Evolutionary conservation across 1,140 invertebrate species (phyloP).

Genomic region (Drosophila mojavensis): DNA sequence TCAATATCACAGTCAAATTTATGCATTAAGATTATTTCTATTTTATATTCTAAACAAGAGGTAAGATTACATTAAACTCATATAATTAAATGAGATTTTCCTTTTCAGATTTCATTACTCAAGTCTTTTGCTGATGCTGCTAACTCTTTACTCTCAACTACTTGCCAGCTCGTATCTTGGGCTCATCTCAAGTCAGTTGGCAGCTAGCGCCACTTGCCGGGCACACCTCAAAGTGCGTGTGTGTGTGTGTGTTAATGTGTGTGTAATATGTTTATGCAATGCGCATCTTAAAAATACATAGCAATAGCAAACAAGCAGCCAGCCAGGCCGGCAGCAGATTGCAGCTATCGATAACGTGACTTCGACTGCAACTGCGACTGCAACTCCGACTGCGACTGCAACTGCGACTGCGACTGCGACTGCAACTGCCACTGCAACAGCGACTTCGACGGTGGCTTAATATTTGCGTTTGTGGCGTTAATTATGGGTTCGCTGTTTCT

Average conservation of each 20-base stretch:
- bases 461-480: constrained; percentile 82
- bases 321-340: constrained; percentile 25
- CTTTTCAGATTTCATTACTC: too few relatives aligned
- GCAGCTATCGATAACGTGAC: constrained; percentile 42
- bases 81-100: too few relatives aligned
- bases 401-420: constrained; percentile 30
- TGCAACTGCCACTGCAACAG: too few relatives aligned
- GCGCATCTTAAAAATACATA: constrained; percentile 40
- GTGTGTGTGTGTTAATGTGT: constrained; percentile 12
- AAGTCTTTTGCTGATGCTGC: too few relatives aligned
- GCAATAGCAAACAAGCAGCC: constrained; percentile 1
- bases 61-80: too few relatives aligned
- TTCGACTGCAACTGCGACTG: neutral
- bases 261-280: constrained; percentile 32
- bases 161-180: neutral
- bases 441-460: constrained; percentile 59
- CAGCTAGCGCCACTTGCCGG: constrained; percentile 41
- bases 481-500: constrained; percentile 73
- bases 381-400: constrained; percentile 3
- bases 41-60: too few relatives aligned
- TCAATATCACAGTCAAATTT: too few relatives aligned
- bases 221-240: constrained; percentile 3
- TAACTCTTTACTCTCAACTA: too few relatives aligned
- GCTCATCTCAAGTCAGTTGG: constrained; percentile 6
- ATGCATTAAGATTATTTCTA: too few relatives aligned